phyloP scores from a whole-genome alignment of 1,140 invertebrate genomes.

The Neodiprion fabricii region DNA sequence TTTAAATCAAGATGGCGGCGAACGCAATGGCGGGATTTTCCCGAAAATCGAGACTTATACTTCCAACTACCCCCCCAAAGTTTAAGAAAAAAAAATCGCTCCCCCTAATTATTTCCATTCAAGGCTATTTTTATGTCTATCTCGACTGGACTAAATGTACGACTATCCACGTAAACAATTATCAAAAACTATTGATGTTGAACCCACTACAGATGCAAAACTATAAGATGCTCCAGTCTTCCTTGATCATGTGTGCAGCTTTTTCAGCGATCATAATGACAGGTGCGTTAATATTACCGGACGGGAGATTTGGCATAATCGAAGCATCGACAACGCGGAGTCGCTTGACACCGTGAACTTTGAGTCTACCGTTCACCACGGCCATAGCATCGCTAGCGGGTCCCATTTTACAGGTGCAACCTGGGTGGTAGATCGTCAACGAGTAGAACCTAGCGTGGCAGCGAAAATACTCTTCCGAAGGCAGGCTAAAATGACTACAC shows the following conservation, averaged over 20 bases:
- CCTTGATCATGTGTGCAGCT: constrained; percentile 62
- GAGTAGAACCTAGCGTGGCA: constrained; percentile 46
- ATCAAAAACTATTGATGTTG: too few relatives aligned
- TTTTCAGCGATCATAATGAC: constrained; percentile 67
- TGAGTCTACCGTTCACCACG: constrained; percentile 55
- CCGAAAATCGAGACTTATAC: too few relatives aligned
- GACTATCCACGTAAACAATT: too few relatives aligned
- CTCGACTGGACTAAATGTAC: too few relatives aligned
- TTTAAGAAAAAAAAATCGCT: too few relatives aligned
- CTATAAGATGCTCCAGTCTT: constrained; percentile 37
- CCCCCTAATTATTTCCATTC: too few relatives aligned
- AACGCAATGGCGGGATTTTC: too few relatives aligned
- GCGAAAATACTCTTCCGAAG: constrained; percentile 46
- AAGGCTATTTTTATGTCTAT: too few relatives aligned
- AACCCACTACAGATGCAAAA: too few relatives aligned
- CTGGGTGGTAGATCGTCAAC: constrained; percentile 51
- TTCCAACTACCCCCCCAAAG: too few relatives aligned
- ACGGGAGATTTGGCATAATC: constrained; percentile 59
- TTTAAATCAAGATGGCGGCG: too few relatives aligned
- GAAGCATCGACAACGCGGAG: constrained; percentile 56
- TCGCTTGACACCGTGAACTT: constrained; percentile 47
- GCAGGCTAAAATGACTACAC: constrained; percentile 62
- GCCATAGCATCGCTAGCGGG: constrained; percentile 43
- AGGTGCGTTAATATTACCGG: constrained; percentile 62
- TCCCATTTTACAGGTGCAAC: constrained; percentile 65